phyloP scores from a whole-genome alignment of 2,797 vertebrate species.

The Phylloscopus collybita region DNA sequence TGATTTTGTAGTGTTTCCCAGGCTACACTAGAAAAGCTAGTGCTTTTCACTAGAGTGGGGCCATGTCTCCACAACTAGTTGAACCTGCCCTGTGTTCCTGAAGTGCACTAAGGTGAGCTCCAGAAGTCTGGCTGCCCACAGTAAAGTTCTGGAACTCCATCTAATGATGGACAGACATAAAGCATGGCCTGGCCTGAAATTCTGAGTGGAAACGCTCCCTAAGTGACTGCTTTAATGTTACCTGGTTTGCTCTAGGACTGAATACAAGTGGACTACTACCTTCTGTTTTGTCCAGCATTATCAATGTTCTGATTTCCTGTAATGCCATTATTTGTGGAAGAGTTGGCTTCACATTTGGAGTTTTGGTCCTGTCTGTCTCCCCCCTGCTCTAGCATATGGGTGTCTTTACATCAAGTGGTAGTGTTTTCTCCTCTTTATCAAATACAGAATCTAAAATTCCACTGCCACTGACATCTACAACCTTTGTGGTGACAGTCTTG shows the following conservation, averaged over 20 bases:
- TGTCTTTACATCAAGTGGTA: not conserved
- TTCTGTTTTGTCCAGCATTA: not conserved
- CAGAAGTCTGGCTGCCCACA: not conserved
- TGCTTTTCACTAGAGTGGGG: not conserved
- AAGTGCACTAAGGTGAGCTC: not conserved
- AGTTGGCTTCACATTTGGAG: not conserved
- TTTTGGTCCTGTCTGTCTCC: not conserved
- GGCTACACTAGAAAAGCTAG: not conserved
- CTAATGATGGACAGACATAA: not conserved
- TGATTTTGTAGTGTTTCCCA: not conserved
- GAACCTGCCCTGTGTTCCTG: not conserved
- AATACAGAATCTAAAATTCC: not conserved
- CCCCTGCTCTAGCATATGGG: too few species aligned
- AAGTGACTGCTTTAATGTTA: not conserved
- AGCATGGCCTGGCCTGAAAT: not conserved
- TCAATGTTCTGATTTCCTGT: not conserved
- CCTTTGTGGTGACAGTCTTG: rapidly evolving
- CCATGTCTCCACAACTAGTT: not conserved
- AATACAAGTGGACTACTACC: not conserved
- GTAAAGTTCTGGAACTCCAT: not conserved
- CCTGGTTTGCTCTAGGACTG: not conserved
- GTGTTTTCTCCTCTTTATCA: not conserved
- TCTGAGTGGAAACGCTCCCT: not conserved
- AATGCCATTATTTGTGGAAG: not conserved
- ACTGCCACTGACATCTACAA: not conserved